phyloP scores from a whole-genome alignment of 2,113 vertebrate genomes.

The Arizona elegans region DNA sequence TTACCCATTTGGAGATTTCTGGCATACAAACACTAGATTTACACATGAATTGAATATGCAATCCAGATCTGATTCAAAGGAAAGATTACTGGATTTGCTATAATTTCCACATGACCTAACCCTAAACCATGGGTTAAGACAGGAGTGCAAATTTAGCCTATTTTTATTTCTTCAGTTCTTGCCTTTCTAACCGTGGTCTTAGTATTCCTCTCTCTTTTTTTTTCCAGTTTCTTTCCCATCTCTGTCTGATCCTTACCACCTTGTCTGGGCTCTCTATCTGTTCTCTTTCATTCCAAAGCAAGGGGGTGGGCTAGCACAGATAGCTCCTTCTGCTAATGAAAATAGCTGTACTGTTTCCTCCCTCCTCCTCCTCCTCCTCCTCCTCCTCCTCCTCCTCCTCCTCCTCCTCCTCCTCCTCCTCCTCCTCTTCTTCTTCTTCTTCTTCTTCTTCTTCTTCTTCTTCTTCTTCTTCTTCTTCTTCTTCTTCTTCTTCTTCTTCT shows the following conservation, averaged over 20 bases:
- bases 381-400: too few species aligned
- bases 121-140: not conserved
- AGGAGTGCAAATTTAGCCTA: not conserved
- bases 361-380: rapidly evolving
- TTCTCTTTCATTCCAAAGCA: not conserved
- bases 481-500: too few species aligned
- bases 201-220: not conserved
- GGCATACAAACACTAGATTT: not conserved
- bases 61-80: not conserved
- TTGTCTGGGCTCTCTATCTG: not conserved
- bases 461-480: too few species aligned
- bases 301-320: not conserved
- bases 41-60: not conserved
- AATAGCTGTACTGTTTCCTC: not conserved
- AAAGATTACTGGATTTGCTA: not conserved
- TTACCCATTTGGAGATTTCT: not conserved
- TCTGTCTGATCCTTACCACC: not conserved
- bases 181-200: not conserved
- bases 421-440: too few species aligned
- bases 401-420: rapidly evolving
- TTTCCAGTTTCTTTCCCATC: not conserved
- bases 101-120: not conserved
- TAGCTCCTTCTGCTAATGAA: not conserved
- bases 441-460: too few species aligned
- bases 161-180: not conserved